These are phyloP conservation scores for Pristionchus exspectatus DNA, from an alignment of 2,888 invertebrate species.

Conservation along the genomic window DNA sequence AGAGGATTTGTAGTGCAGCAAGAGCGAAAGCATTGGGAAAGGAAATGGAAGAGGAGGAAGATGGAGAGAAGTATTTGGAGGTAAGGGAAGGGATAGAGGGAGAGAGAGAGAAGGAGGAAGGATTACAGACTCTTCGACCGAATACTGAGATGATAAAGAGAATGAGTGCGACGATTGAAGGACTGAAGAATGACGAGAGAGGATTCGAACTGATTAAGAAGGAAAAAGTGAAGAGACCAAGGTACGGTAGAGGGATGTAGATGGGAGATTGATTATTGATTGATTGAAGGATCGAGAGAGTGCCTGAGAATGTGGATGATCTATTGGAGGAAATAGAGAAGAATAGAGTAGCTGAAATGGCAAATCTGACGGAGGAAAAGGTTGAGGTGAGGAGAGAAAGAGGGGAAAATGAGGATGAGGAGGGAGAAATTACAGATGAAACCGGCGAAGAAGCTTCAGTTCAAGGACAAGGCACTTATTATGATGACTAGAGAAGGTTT, in stretches of 20 bases:
- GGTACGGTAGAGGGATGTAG: background rate
- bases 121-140: constrained; percentile 33
- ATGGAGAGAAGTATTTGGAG: constrained; percentile 48
- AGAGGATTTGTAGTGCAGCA: constrained; percentile 52
- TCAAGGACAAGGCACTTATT: constrained; percentile 30
- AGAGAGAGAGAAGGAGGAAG: background rate
- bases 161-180: background rate
- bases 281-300: constrained; percentile 40
- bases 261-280: background rate
- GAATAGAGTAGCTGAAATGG: background rate
- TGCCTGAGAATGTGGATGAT: constrained; percentile 53
- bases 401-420: background rate
- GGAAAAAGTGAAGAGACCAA: constrained; percentile 51
- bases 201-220: constrained; percentile 50
- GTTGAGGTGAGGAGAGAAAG: background rate
- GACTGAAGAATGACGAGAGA: constrained; percentile 47
- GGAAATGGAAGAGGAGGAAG: constrained; percentile 35
- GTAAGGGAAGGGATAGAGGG: background rate
- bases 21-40: constrained; percentile 35
- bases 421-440: background rate
- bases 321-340: constrained; percentile 45
- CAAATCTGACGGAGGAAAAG: background rate
- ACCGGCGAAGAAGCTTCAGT: constrained; percentile 5
- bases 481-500: background rate
- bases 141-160: constrained; percentile 29